Percentiles rank a stretch among this genome's conserved stretches.
Conservation (phyloP, 2,797 vertebrate genomes). For the Pyrocephalus nanus region DNA sequence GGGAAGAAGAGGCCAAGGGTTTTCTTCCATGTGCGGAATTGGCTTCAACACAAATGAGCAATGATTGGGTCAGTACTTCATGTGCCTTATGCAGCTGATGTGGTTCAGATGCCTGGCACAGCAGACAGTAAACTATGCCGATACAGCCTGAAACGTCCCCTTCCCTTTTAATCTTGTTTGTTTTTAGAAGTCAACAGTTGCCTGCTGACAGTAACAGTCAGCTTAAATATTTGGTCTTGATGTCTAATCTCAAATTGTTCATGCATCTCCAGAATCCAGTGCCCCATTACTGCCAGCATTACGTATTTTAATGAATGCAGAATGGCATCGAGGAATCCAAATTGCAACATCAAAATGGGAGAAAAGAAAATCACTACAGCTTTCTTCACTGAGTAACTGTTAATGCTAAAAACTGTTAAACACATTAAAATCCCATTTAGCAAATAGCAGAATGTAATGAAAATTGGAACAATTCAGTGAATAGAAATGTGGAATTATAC, state of each 20-base stretch:
- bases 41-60: conserved; percentile 19
- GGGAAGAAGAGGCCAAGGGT: neutral
- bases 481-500: conserved; percentile 73
- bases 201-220: conserved; percentile 49
- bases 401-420: conserved; percentile 76
- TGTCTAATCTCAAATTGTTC: conserved; percentile 57
- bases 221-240: conserved; percentile 68
- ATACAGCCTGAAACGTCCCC: conserved; percentile 44
- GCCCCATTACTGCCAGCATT: conserved; percentile 63
- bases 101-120: conserved; percentile 33
- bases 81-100: neutral
- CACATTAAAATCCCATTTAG: conserved; percentile 80
- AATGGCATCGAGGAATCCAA: conserved; percentile 63
- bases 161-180: conserved; percentile 66
- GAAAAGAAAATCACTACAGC: conserved; percentile 33
- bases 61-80: conserved; percentile 12
- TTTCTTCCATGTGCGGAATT: neutral
- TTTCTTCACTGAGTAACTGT: conserved; percentile 68
- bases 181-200: conserved; percentile 64
- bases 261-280: conserved; percentile 49
- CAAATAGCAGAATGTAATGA: conserved; percentile 78
- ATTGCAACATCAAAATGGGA: conserved; percentile 51
- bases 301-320: conserved; percentile 72
- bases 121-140: conserved; percentile 38
- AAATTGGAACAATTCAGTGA: conserved; percentile 69